Evolutionary conservation across 30 jellyfish, hydroid and myxozoan genomes (phyloP).

Genomic region (Chrysaora quinquecirrha): DNA sequence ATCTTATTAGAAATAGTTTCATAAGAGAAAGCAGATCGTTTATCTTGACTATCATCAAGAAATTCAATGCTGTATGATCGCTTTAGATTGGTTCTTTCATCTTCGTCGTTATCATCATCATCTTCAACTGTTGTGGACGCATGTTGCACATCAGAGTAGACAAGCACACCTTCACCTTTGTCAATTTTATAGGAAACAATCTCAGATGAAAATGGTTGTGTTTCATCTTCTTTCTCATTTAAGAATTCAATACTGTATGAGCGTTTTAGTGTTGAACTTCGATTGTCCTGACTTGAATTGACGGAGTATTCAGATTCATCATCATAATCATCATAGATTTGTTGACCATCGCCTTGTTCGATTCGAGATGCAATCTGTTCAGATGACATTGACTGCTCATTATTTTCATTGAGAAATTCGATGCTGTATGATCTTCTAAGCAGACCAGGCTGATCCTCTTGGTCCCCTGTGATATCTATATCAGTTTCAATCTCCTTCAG

Average conservation of each 20-base stretch:
- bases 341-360: slow-evolving; percentile 37
- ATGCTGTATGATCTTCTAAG: slow-evolving; percentile 50
- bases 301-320: slow-evolving; percentile 18
- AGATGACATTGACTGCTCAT: slow-evolving; percentile 12
- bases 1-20: slow-evolving; percentile 58
- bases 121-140: background rate
- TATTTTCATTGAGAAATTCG: slow-evolving; percentile 40
- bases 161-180: slow-evolving; percentile 59
- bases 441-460: background rate
- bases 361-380: slow-evolving; percentile 37
- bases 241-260: slow-evolving; percentile 59
- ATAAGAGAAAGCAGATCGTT: slow-evolving; percentile 25
- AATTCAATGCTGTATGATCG: slow-evolving; percentile 61
- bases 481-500: background rate
- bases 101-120: background rate
- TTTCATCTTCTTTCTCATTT: slow-evolving; percentile 29
- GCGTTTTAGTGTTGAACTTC: slow-evolving; percentile 25
- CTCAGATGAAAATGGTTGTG: slow-evolving; percentile 40
- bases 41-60: slow-evolving; percentile 34
- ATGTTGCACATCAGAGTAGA: slow-evolving; percentile 39
- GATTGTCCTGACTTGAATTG: background rate
- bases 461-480: slow-evolving; percentile 27
- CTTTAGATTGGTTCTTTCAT: background rate
- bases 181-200: slow-evolving; percentile 47
- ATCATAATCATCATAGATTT: slow-evolving; percentile 28